Evolutionary conservation across 2,113 vertebrate genomes (phyloP).

Genomic region (Fregetta grallaria): DNA sequence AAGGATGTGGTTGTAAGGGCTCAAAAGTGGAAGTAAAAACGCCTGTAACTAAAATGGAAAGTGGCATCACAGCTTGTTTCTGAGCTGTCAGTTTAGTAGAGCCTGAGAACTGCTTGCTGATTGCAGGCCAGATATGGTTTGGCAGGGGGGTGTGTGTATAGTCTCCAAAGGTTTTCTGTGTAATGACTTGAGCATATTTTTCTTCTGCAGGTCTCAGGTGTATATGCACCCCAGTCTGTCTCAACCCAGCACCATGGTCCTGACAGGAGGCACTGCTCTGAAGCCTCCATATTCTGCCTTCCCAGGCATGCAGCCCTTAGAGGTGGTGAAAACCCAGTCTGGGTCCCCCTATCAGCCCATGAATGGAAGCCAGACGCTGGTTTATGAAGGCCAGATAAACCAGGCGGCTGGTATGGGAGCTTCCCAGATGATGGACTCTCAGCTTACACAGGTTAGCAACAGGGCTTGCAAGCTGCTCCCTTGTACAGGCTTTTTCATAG

Average conservation of each 20-base stretch:
- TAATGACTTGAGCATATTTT: neutral
- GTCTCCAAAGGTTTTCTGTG: neutral
- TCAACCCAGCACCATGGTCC: slow-evolving; percentile 93
- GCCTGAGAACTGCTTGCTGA: neutral
- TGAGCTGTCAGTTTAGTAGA: neutral
- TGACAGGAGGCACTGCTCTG: slow-evolving; percentile 89
- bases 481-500: neutral
- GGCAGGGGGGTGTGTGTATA: neutral
- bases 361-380: slow-evolving; percentile 90
- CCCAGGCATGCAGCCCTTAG: slow-evolving; percentile 93
- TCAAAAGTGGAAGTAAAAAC: neutral
- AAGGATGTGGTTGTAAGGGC: neutral
- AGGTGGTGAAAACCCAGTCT: slow-evolving; percentile 93
- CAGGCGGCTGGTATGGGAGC: slow-evolving; percentile 91
- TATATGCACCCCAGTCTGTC: slow-evolving; percentile 99
- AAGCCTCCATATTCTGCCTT: slow-evolving; percentile 94
- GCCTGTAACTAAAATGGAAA: neutral
- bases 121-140: neutral
- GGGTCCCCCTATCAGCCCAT: slow-evolving; percentile 95
- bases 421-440: slow-evolving; percentile 97
- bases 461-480: neutral
- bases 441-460: slow-evolving; percentile 91
- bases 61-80: neutral
- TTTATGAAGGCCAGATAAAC: slow-evolving; percentile 91
- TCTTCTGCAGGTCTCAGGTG: slow-evolving; percentile 88